Evolutionary conservation across 2,797 vertebrate genomes (phyloP), one percentile per base, ranked within the genome.

Genomic region (Melanotaenia nigrans): DNA sequence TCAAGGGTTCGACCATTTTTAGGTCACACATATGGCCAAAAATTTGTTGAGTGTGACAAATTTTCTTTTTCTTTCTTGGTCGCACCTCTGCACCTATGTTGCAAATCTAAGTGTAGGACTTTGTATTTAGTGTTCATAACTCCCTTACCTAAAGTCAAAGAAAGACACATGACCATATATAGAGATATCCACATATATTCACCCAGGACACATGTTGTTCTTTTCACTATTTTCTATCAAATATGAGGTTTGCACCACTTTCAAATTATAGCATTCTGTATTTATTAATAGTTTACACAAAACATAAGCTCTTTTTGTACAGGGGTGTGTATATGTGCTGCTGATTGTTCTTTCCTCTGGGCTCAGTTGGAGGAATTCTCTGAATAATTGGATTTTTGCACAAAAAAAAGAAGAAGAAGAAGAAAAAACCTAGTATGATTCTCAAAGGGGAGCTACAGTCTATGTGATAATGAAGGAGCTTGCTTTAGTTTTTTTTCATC

Each of bases 371-470:
- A 51, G 13, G 45, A 72, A 51, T 65, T 28, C 28, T 28, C 28
- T 28, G 28, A 28, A 28, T 28, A 28, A 28, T 28, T 28, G 28
- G 28, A 28, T 28, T 28, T 28, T 28, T 28, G 28, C 28, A 28
- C 28, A 28, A 28, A 28, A 28, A 28, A 28, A 28, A 28, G 28
- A 14, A 47, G 28, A 28, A 28, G 28, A 28, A 28, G 30, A 10
- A 40, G 66, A 71, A 55, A 71, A 18, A 42, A 12, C 11, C 45
- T 24, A 53, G 25, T 53, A 53, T 25, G 22, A 12, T 25, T 53
- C 22, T 53, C 51, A 53, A 25, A 53, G 51, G 51, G 24, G 3
- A 25, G 22, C 51, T 53, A 25, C 51, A 53, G 22, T 25, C 51
- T 13, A 25, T 35, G 10, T 60, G 12, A 4, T 58, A 32, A 32